Percentiles rank a stretch among this genome's conserved stretches.
Evolutionary conservation across 2,113 vertebrate genomes (phyloP).

Genomic region (Solea solea): DNA sequence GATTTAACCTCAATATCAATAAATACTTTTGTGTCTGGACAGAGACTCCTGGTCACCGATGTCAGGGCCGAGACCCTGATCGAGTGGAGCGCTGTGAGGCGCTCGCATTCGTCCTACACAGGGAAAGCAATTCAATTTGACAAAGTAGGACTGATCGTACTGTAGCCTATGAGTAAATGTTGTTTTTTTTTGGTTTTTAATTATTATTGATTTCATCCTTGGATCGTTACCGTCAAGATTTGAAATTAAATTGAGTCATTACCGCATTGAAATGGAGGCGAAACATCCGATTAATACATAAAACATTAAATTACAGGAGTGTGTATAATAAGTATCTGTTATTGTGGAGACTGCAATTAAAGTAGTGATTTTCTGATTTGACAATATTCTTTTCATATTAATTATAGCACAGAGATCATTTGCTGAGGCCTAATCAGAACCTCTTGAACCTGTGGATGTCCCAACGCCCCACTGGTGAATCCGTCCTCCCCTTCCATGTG

Average conservation of each 20-base stretch:
- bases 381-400: not conserved
- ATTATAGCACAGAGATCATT: not conserved
- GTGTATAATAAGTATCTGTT: not conserved
- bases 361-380: not conserved
- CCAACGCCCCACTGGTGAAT: not conserved
- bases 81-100: too few species aligned
- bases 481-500: constrained; percentile 30
- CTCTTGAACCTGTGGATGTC: not conserved
- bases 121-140: not conserved
- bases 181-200: not conserved
- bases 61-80: too few species aligned
- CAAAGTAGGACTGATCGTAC: not conserved
- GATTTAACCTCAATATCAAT: too few species aligned
- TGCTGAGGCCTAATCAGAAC: not conserved
- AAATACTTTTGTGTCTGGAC: too few species aligned
- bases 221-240: not conserved
- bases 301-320: not conserved
- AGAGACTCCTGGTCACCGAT: too few species aligned
- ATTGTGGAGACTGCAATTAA: not conserved
- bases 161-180: not conserved
- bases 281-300: not conserved
- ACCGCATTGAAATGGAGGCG: not conserved
- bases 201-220: not conserved
- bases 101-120: not conserved
- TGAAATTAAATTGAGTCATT: not conserved